Evolutionary conservation across 2,113 vertebrate genomes (phyloP), one percentile per base, ranked within the genome.

Genomic region (Mormyrus iriodes): DNA sequence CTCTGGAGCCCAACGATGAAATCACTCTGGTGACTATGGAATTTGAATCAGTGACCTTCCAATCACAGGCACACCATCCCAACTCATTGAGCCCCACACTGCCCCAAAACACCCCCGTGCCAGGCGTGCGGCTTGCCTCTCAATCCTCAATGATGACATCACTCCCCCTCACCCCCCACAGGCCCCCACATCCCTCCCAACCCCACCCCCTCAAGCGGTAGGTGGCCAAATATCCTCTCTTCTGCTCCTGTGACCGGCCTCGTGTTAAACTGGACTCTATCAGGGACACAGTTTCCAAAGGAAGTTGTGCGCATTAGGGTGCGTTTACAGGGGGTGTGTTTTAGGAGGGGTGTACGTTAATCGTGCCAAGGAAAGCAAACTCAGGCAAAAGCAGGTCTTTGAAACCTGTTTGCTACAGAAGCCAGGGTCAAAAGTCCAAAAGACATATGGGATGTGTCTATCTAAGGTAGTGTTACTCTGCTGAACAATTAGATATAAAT

Each of bases 311-410:
- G 9, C 44, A 84, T 84, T 48, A n/a, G 44, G 79, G 79, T 42
- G 42, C 44, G 19, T 48, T 84, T 79, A 8, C 73, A 42, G 15
- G 35, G 31, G 69, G 69, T 35, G 17, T 79, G 31, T 79, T 79
- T 79, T 48, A 48, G 82, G 82, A 84, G 42, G 79, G 44, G 42
- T 39, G 42, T 8, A 21, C 44, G 73, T 44, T 19, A 89, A 82
- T 90, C 90, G 90, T 88, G 82, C 82, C 82, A 84, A 91, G 89
- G 88, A 92, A 84, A 91, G 91, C 65, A 88, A 48, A 87, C 46
- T 35, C 73, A 90, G 92, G 94, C 94, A 93, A 94, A 91, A 88
- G 44, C 42, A 84, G 4, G 44, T 15, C 44, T 84, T 46, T 46
- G 39, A 84, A 84, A 24, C 8, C 15, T 48, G 82, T 84, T 84